These are phyloP conservation scores for Ditula angustiorana DNA, from an alignment of 2,888 invertebrate species.

Conservation along the genomic window DNA sequence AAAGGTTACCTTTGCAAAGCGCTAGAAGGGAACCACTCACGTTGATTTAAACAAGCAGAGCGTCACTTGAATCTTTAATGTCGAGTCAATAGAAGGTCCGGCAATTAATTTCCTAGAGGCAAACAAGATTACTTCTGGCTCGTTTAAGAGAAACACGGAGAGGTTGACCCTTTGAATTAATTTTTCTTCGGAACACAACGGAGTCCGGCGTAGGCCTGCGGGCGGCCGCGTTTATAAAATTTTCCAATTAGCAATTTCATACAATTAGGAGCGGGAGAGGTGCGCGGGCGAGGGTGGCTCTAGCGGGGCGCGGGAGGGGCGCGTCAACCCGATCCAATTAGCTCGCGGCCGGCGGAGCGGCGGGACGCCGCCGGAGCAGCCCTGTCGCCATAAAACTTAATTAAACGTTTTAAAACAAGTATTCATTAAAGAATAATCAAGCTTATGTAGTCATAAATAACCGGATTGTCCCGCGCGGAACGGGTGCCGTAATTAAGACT, in stretches of 20 bases:
- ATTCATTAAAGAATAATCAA: constrained; percentile 87
- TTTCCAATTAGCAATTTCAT: constrained; percentile 86
- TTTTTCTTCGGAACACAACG: constrained; percentile 60
- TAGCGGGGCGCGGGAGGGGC: constrained; percentile 62
- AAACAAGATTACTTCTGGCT: constrained; percentile 43
- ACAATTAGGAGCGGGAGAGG: constrained; percentile 79
- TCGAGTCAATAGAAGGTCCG: constrained; percentile 39
- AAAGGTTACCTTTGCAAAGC: constrained; percentile 1
- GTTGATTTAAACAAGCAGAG: constrained; percentile 32
- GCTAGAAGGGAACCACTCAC: constrained; percentile 26
- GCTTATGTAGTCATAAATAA: constrained; percentile 87
- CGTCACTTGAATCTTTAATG: constrained; percentile 38
- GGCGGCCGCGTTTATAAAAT: constrained; percentile 83
- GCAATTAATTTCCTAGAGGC: constrained; percentile 41
- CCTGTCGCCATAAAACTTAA: constrained; percentile 86
- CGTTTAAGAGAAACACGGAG: constrained; percentile 47
- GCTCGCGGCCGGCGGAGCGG: constrained; percentile 83
- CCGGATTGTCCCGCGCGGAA: constrained; percentile 85
- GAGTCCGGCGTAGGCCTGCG: constrained; percentile 70
- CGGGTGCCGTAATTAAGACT: constrained; percentile 85
- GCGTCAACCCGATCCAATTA: constrained; percentile 86
- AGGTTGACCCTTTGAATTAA: constrained; percentile 59
- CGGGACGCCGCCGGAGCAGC: constrained; percentile 79
- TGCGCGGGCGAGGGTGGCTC: constrained; percentile 55
- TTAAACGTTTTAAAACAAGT: constrained; percentile 87